Percentiles rank a stretch among this genome's conserved stretches.
These are phyloP conservation scores for Elgaria multicarinata DNA, from an alignment of 2,113 vertebrate species.

Conservation along the genomic window DNA sequence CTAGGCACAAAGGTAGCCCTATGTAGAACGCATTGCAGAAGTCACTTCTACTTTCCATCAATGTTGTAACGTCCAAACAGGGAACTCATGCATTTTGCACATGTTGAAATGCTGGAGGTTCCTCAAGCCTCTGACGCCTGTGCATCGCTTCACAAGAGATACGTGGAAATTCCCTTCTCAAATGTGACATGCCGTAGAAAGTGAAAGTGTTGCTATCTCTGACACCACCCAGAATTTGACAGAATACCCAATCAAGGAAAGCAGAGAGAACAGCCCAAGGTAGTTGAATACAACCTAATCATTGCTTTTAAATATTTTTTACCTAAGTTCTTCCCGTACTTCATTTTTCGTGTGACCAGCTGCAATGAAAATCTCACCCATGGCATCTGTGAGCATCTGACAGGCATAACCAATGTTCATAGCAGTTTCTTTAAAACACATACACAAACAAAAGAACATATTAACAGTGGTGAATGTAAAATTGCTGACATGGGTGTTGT, in stretches of 20 bases:
- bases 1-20: no score
- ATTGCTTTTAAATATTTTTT: background rate
- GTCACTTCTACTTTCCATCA: background rate
- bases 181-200: background rate
- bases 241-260: background rate
- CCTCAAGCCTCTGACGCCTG: no score
- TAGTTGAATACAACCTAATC: background rate
- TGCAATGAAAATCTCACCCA: conserved; percentile 84
- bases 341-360: conserved; percentile 77
- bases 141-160: background rate
- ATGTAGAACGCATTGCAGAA: no score
- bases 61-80: background rate
- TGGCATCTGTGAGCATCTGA: conserved; percentile 84
- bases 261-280: background rate
- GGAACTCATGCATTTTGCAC: background rate
- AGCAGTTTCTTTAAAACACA: conserved; percentile 81
- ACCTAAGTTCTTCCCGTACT: conserved; percentile 84
- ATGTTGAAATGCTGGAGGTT: background rate
- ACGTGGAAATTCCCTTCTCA: background rate
- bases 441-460: background rate
- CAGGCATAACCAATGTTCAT: conserved; percentile 87
- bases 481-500: no score
- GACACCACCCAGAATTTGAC: background rate
- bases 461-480: background rate
- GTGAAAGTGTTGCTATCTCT: background rate